A percentile compares a stretch with the other conserved stretches of the same genome.
Evolutionary conservation across 2,888 invertebrate species (phyloP).

Genomic region (Zygaena filipendulae): DNA sequence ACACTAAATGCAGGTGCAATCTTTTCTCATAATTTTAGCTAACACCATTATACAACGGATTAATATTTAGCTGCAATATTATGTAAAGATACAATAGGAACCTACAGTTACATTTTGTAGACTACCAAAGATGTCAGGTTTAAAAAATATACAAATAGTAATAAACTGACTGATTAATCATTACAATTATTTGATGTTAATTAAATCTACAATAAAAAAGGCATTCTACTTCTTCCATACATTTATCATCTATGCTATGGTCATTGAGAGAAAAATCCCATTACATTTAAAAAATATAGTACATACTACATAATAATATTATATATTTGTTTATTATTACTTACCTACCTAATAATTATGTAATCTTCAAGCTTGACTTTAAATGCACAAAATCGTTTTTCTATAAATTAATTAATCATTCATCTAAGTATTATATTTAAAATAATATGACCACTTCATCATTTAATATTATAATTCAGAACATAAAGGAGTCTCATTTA

Average conservation of each 20-base stretch:
- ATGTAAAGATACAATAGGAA: constrained; percentile 22
- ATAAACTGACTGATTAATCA: constrained; percentile 26
- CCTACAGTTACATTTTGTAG: constrained; percentile 15
- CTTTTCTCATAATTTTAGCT: constrained; percentile 15
- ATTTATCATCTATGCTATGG: constrained; percentile 8
- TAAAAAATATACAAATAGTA: neutral
- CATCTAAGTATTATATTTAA: no score
- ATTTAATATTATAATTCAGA: no score
- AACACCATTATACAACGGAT: constrained; percentile 1
- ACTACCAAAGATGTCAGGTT: constrained; percentile 51
- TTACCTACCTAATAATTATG: no score
- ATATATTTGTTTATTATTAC: no score
- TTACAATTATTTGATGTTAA: constrained; percentile 9
- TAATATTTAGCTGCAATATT: constrained; percentile 16
- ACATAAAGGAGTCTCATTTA: no score
- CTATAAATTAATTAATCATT: no score
- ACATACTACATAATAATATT: neutral
- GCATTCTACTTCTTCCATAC: constrained; percentile 10
- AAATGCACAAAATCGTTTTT: no score
- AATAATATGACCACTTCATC: no score
- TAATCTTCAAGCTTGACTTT: no score
- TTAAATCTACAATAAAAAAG: constrained; percentile 8
- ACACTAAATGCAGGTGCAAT: constrained; percentile 52
- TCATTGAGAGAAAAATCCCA: neutral
- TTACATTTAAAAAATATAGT: neutral